Percentiles rank a stretch among this genome's conserved stretches.
These are phyloP conservation scores for Graptemys geographica DNA, from an alignment of 2,797 vertebrate genomes.

Conservation along the genomic window DNA sequence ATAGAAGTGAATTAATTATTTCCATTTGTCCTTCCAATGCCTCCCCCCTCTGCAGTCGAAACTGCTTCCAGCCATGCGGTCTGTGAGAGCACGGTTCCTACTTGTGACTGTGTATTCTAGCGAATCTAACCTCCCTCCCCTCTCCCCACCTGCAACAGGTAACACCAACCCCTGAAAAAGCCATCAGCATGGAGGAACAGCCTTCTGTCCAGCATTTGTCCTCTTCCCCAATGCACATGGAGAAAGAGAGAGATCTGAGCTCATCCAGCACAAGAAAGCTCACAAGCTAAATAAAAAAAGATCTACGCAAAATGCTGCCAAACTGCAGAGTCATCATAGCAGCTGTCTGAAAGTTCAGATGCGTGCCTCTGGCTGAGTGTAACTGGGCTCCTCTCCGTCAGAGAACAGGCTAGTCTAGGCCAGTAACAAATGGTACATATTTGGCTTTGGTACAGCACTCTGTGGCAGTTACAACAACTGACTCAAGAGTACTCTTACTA, in stretches of 20 bases:
- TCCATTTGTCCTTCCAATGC: slow-evolving; percentile 44
- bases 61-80: neutral
- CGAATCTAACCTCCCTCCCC: neutral
- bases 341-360: neutral
- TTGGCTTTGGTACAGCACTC: fast-evolving
- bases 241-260: neutral
- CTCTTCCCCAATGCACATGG: neutral
- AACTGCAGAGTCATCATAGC: neutral
- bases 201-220: neutral
- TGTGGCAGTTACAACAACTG: neutral
- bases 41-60: neutral
- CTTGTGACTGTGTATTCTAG: neutral
- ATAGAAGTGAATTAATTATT: slow-evolving; percentile 34
- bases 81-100: neutral
- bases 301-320: neutral
- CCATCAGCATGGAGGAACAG: neutral
- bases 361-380: neutral
- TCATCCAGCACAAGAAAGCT: neutral
- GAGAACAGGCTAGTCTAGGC: neutral
- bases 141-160: neutral
- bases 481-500: neutral
- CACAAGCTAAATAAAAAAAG: neutral
- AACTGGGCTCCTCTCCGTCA: neutral
- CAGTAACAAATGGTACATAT: fast-evolving
- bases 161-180: neutral